Evolutionary conservation across 2,888 invertebrate species (phyloP).

Genomic region (Campoplex nolae): DNA sequence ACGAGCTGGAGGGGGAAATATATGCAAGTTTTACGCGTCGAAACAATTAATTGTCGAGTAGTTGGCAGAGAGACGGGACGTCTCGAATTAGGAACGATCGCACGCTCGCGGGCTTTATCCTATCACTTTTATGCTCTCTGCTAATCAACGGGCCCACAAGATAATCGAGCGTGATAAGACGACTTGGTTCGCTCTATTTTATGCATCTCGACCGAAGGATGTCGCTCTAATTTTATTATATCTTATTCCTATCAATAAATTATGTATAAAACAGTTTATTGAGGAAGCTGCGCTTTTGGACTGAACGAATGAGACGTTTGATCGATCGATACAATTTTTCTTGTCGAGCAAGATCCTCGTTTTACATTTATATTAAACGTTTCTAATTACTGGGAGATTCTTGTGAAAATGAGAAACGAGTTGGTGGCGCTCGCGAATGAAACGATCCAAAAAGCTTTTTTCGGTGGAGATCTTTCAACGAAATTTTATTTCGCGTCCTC

Average conservation of each 20-base stretch:
- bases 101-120: constrained; percentile 23
- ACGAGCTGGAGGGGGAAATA: neutral
- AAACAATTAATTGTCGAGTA: constrained; percentile 74
- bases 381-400: neutral
- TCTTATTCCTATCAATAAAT: constrained; percentile 4
- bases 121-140: constrained; percentile 52
- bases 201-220: constrained; percentile 30
- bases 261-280: neutral
- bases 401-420: neutral
- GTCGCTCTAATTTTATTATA: constrained; percentile 1
- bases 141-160: constrained; percentile 58
- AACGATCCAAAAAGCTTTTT: neutral
- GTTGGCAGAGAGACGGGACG: constrained; percentile 68
- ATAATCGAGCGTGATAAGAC: constrained; percentile 48
- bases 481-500: neutral
- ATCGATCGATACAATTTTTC: neutral
- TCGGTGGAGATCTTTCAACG: neutral
- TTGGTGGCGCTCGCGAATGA: too few relatives aligned
- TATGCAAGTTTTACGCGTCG: constrained; percentile 71
- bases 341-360: neutral
- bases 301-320: neutral
- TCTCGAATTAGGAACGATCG: constrained; percentile 70
- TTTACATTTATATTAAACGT: neutral
- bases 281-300: neutral
- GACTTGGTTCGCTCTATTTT: constrained; percentile 29